Conservation (phyloP, 2,888 invertebrate species). For the Oscheius sp. region DNA sequence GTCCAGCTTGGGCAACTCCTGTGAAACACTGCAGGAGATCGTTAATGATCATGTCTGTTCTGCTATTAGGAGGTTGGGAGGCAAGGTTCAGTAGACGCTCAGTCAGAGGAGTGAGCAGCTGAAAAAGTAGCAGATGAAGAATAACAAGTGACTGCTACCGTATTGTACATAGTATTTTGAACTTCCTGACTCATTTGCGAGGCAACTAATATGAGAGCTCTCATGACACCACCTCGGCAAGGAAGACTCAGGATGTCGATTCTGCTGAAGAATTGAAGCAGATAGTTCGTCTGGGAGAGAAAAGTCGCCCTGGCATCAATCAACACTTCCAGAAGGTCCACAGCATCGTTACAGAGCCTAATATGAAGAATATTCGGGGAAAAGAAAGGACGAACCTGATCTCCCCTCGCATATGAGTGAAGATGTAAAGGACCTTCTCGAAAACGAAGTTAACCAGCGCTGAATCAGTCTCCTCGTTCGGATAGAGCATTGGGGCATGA, state of each 20-base stretch:
- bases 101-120: constrained; percentile 47
- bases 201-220: constrained; percentile 80
- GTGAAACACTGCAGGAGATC: constrained; percentile 80
- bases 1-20: constrained; percentile 81
- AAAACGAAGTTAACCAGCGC: constrained; percentile 77
- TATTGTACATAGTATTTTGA: constrained; percentile 60
- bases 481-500: constrained; percentile 47
- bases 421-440: constrained; percentile 80
- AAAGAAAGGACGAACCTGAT: constrained; percentile 40
- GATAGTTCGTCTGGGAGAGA: constrained; percentile 47
- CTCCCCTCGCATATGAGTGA: constrained; percentile 73
- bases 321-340: constrained; percentile 77
- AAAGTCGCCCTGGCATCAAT: constrained; percentile 73
- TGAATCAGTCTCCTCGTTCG: constrained; percentile 39
- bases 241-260: constrained; percentile 40
- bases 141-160: constrained; percentile 41
- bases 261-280: constrained; percentile 47
- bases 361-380: background rate
- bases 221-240: constrained; percentile 80
- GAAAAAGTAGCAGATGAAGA: constrained; percentile 54
- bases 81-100: constrained; percentile 36
- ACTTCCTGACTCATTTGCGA: constrained; percentile 56
- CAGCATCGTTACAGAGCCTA: constrained; percentile 56
- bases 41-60: constrained; percentile 78
- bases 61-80: constrained; percentile 35